Conservation (phyloP, 2,888 invertebrate species). For the Melinopterus prodromus region DNA sequence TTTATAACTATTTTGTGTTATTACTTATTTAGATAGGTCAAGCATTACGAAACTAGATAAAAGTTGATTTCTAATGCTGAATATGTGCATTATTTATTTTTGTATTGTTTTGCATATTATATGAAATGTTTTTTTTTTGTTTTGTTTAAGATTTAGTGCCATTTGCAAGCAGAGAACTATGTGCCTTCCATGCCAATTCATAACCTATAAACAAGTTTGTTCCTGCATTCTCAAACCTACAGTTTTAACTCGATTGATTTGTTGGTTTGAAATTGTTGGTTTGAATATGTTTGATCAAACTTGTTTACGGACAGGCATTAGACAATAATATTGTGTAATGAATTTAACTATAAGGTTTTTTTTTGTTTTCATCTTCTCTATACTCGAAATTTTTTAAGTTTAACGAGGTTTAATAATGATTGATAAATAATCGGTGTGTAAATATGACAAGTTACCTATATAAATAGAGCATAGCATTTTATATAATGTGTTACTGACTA, state of each 20-base stretch:
- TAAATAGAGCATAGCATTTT: neutral
- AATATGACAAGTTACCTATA: neutral
- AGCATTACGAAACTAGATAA: neutral
- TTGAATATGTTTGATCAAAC: neutral
- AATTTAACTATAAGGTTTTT: neutral
- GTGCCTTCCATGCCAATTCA: neutral
- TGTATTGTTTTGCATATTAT: constrained; percentile 4
- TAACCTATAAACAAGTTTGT: neutral
- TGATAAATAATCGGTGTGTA: neutral
- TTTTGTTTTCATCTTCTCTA: neutral
- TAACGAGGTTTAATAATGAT: neutral
- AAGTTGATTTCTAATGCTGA: neutral
- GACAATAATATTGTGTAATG: neutral
- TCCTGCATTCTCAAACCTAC: too few relatives aligned
- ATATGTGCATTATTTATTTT: neutral
- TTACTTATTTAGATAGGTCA: too few relatives aligned
- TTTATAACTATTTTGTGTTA: too few relatives aligned
- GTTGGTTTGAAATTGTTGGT: too few relatives aligned
- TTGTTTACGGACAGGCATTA: neutral
- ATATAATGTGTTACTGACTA: neutral
- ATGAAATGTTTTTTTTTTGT: neutral
- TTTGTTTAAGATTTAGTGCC: neutral
- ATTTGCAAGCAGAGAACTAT: neutral
- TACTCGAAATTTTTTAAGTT: neutral
- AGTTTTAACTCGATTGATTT: too few relatives aligned